Conservation (phyloP, 2,797 vertebrate species). For the Rhinogobio ventralis region DNA sequence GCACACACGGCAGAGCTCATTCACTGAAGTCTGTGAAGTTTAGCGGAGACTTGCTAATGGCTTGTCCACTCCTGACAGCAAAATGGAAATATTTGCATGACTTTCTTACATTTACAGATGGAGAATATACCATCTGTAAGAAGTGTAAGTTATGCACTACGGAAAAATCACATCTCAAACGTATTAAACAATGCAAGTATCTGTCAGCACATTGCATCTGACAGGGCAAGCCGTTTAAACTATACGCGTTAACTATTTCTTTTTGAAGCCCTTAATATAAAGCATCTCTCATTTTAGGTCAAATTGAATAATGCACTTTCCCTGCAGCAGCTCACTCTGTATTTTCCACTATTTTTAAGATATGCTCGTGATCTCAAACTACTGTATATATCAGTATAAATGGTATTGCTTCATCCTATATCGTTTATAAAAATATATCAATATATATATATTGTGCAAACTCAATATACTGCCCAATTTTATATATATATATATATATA, state of each 20-base stretch:
- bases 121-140: not conserved
- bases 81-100: not conserved
- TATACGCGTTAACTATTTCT: fast-evolving
- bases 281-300: not conserved
- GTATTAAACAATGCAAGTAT: not conserved
- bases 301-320: not conserved
- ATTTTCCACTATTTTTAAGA: too few relatives aligned
- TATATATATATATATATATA: too few relatives aligned
- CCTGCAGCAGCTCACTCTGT: not conserved
- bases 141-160: not conserved
- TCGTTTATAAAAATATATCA: too few relatives aligned
- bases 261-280: not conserved
- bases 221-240: not conserved
- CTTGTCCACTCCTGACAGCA: not conserved
- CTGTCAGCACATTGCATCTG: not conserved
- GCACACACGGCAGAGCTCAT: too few relatives aligned
- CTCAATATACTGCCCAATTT: too few relatives aligned
- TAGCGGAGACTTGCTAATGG: too few relatives aligned
- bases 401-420: too few relatives aligned
- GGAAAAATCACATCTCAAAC: not conserved
- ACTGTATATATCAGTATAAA: too few relatives aligned
- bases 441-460: too few relatives aligned
- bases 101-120: not conserved
- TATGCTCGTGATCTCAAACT: too few relatives aligned
- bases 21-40: too few relatives aligned